Percentiles rank a stretch among this genome's conserved stretches.
phyloP scores from a whole-genome alignment of 2,797 vertebrate species.

The Sebastes elongatus region DNA sequence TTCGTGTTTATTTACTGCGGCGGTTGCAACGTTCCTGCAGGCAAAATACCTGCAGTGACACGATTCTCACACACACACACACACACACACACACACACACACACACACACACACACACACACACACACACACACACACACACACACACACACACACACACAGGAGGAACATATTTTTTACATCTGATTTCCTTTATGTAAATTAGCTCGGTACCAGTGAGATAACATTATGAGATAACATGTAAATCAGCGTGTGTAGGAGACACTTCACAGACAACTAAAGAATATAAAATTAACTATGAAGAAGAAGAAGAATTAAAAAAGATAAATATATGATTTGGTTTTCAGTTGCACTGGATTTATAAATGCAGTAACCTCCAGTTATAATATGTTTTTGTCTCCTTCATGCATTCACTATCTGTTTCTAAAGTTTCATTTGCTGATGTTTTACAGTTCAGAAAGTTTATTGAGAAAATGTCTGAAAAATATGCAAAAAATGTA shows the following conservation, averaged over 20 bases:
- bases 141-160: background rate
- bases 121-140: background rate
- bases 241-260: background rate
- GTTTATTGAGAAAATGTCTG: background rate
- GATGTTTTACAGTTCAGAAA: background rate
- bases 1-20: constrained; percentile 36
- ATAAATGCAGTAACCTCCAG: background rate
- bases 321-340: background rate
- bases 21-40: constrained; percentile 43
- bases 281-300: background rate
- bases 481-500: too few species aligned
- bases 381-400: background rate
- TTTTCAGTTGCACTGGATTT: background rate
- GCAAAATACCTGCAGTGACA: constrained; percentile 31
- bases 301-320: background rate
- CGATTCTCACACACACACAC: background rate
- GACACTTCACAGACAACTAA: background rate
- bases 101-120: background rate
- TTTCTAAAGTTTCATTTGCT: background rate
- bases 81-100: background rate
- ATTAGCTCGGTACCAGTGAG: background rate
- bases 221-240: background rate
- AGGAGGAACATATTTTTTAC: background rate
- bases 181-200: constrained; percentile 27
- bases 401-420: background rate